Base-by-base conservation (phyloP, 2,888 invertebrate species). In the Eledone cirrhosa region DNA sequence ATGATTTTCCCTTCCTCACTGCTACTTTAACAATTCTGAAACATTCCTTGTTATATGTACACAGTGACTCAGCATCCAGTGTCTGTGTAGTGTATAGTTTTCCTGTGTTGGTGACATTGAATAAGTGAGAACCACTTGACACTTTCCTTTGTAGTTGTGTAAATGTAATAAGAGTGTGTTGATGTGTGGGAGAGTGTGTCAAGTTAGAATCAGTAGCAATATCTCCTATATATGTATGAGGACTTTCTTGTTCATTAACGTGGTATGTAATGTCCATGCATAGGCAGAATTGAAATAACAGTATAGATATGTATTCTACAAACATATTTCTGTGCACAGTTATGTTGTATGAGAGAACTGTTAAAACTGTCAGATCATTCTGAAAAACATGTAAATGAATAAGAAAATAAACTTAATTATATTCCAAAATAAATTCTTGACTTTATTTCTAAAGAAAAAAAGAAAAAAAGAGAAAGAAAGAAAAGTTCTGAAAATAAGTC, bases 21-120 rank as follows among this genome's bases (percentile, higher is more conserved):
- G 72, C 72, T 41, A 72, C 13, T 13, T 72, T 41, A 72, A 72
- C 41, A n/a, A 72, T 72, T 72, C 41, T 31, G 41, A 31, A 72
- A 72, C 72, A 72, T 72, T 72, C 72, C 13, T n/a, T 41, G 41
- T 72, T 72, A 22, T 72, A 72, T n/a, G 72, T 72, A 72, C 72
- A 72, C 31, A 72, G 72, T 5, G 41, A 72, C 41, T 72, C 72
- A 72, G 72, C 72, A 72, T 72, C 72, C 22, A 72, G 8, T 72
- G 72, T 72, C 22, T 72, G 72, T 0, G 72, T 41, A 33, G 72
- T 72, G 41, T n/a, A 72, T 24, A 72, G n/a, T 72, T 72, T 72
- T 41, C 72, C 72, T 72, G 72, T 31, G 41, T 72, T 72, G 31
- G 72, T 41, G n/a, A 72, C 72, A 22, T 41, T 31, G 19, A 72